Evolutionary conservation across 1,140 invertebrate genomes (phyloP), one percentile per base, ranked within the genome.

Genomic region (Drosophila nannoptera): DNA sequence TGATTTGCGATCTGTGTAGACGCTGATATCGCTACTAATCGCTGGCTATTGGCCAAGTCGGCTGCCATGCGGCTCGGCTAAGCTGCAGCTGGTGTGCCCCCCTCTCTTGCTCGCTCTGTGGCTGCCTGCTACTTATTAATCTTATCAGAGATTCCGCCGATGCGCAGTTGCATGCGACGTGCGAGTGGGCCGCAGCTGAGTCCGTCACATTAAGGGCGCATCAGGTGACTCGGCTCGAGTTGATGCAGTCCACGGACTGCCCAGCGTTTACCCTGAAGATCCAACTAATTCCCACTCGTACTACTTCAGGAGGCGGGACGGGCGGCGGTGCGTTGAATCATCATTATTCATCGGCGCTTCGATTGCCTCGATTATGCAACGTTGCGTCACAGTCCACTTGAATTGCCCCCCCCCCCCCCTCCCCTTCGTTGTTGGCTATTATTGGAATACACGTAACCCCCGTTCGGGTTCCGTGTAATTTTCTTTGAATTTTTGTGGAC

Each of bases 381-480:
- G 22, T 22, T 22, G 22, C 22, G 22, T 22, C 22, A 22, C 22
- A 22, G 22, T 22, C 3, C 22, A 22, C 22, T 22, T 22, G 1
- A 22, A 3, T 22, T 55, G 52, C 40, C 40, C 40, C n/a, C 11
- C 6, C 5, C 5, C 2, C 3, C 3, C 14, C 33, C 11, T 33
- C 31, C 7, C 22, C 9, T 43, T 53, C n/a, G 36, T 74, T 74
- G 68, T 42, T 40, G 52, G 11, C 43, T 29, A 42, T 29, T 22
- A 48, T n/a, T 1, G 16, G 9, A 22, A 2, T 48, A 29, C 4
- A 6, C 29, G 2, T 32, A 49, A 33, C 29, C 31, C n/a, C 33
- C 33, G 12, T 16, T 12, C 16, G 16, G 29, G 32, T 31, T 12
- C 32, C 14, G n/a, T 12, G 40, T 16, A 43, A 43, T 52, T 52